Base-by-base conservation (phyloP, 2,888 invertebrate species). In the Agonopterix arenella region DNA sequence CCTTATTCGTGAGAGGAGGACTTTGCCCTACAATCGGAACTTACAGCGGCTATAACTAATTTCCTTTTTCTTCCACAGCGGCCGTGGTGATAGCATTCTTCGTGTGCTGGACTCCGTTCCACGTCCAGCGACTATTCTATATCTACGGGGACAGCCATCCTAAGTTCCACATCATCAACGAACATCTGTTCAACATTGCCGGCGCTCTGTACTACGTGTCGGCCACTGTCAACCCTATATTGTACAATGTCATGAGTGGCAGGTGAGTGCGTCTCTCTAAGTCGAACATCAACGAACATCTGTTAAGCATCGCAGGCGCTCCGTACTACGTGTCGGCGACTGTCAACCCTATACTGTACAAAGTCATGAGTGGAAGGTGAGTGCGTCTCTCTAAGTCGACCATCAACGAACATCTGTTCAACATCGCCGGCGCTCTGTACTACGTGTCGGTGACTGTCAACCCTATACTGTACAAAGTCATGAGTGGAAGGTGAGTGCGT, bases 51-150 rank as follows among this genome's bases (percentile, higher is more conserved):
- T 28, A 28, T 7, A 28, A 28, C 28, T 28, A 5, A 28, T 28
- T 28, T n/a, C 40, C 11, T 1, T 40, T 10, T 40, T 43, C 11
- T 58, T 53, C 60, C 50, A 42, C 90, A 98, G 98, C 95, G 64
- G 96, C 96, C 3, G 98, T 98, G n/a, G 98, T 98, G 46, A 91
- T 97, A 37, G 95, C 96, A 36, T 98, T 98, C 89, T 98, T 98
- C 86, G 88, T 97, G 1, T 97, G 97, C 80, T 98, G 98, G 98
- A 96, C 96, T 0, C 98, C 98, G 5, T 98, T 98, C 84, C 98
- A 98, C 84, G 91, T 95, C 8, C 98, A 98, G 80, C 90, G 98
- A 13, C 86, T 98, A 41, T 92, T 97, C 74, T 95, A 93, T 73
- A 90, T 95, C 56, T 94, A 96, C 75, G 94, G 92, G 1, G 88